Base-by-base conservation (phyloP, 2,113 vertebrate species). In the Indicator indicator region DNA sequence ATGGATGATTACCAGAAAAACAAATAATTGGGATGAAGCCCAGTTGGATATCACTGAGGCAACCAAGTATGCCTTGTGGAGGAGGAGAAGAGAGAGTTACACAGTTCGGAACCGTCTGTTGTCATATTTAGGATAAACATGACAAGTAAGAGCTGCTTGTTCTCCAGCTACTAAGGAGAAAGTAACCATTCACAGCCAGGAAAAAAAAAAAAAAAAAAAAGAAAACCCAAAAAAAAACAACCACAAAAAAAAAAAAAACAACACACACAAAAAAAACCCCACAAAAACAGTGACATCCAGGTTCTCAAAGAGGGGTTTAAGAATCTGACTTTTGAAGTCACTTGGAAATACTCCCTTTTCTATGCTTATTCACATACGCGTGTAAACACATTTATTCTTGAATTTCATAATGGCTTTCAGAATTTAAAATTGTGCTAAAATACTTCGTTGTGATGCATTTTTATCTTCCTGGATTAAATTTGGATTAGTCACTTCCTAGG, bases 1-100 rank as follows among this genome's bases (percentile, higher is more conserved):
- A 88, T 91, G 90, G 88, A 94, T 38, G 83, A 91, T 93, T 94
- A 93, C 93, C 90, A 97, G 77, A 93, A 95, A 95, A 95, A 78
- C 86, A 96, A 95, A 88, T 95, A 88, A 95, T 62, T 95, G 93
- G 76, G 83, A 94, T 67, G 21, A 12, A 93, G 88, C 77, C 91
- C 73, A 88, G 88, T 42, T 93, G 94, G 80, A 84, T 95, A 94
- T 81, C 76, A 86, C 36, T 83, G 83, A 94, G 55, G 69, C 79
- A 94, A 90, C 79, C 90, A 46, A 95, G 33, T 88, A 85, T 83
- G 84, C 65, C 44, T 72, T 81, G 76, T 91, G 88, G 76, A 95
- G 73, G 78, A 94, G 68, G 23, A 94, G 42, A 40, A 83, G 54
- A 83, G 71, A 77, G 68, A 88, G 54, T 76, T 86, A 54, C 73